Conservation (phyloP, 2,113 vertebrate species). For the Forbesichthys agassizii region DNA sequence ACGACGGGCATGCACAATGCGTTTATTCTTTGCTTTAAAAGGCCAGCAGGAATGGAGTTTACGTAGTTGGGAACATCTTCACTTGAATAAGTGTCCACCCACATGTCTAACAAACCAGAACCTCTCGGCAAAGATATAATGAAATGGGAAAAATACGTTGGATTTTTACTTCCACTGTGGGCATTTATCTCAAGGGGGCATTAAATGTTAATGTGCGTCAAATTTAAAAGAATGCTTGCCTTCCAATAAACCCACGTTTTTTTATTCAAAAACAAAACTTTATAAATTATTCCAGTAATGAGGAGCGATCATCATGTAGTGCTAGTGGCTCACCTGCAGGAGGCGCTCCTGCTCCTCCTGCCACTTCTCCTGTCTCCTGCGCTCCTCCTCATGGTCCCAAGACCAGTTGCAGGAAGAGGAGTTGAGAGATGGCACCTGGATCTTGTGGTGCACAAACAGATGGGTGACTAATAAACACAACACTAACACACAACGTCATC, state of each 20-base stretch:
- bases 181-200: neutral
- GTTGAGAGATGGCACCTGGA: constrained; percentile 88
- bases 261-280: neutral
- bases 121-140: neutral
- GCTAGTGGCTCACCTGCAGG: constrained; percentile 83
- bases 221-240: neutral
- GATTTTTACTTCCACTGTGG: neutral
- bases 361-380: constrained; percentile 90
- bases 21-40: no score
- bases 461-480: neutral
- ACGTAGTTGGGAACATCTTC: no score
- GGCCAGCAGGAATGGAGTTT: no score
- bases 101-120: no score
- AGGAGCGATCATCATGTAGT: neutral
- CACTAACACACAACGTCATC: neutral
- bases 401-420: constrained; percentile 83
- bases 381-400: constrained; percentile 91
- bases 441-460: constrained; percentile 65
- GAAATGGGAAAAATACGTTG: neutral
- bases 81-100: no score
- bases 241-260: neutral
- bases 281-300: neutral
- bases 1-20: no score
- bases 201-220: neutral
- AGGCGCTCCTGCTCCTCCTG: constrained; percentile 94